phyloP scores from a whole-genome alignment of 2,113 vertebrate genomes.

The Capreolus pygargus region DNA sequence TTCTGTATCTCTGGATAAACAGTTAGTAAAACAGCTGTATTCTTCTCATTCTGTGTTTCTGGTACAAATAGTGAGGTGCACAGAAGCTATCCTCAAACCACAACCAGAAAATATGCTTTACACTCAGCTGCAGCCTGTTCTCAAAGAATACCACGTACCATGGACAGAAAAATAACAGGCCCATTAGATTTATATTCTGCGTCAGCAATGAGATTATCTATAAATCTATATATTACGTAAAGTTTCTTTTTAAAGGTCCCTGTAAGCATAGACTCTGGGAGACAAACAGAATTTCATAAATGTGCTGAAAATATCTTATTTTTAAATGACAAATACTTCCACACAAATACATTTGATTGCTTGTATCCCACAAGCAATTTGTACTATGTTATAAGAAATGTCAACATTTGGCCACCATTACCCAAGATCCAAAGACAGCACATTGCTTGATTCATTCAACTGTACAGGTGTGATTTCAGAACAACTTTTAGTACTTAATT shows the following conservation, averaged over 20 bases:
- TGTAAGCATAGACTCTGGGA: slow-evolving; percentile 41
- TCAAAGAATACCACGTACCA: slow-evolving; percentile 59
- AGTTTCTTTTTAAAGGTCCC: slow-evolving; percentile 70
- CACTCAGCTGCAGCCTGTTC: slow-evolving; percentile 30
- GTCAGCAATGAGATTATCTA: slow-evolving; percentile 13
- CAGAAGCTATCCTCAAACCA: neutral
- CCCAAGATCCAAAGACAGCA: neutral
- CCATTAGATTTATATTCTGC: slow-evolving; percentile 67
- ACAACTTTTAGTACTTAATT: neutral
- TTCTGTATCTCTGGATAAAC: slow-evolving; percentile 12
- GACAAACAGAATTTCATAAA: slow-evolving; percentile 27
- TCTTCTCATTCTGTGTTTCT: slow-evolving; percentile 65
- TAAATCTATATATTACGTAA: slow-evolving; percentile 57
- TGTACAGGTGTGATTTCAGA: neutral
- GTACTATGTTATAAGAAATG: neutral
- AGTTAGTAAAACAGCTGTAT: slow-evolving; percentile 65
- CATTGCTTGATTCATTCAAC: neutral
- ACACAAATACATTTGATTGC: neutral
- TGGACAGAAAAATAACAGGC: slow-evolving; percentile 70
- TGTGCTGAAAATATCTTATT: neutral
- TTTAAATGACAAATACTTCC: neutral
- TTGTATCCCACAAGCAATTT: neutral
- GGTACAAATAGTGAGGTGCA: slow-evolving; percentile 43
- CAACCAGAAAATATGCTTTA: slow-evolving; percentile 22
- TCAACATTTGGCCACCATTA: neutral